phyloP scores from a whole-genome alignment of 2,113 vertebrate genomes.

The Columba livia region DNA sequence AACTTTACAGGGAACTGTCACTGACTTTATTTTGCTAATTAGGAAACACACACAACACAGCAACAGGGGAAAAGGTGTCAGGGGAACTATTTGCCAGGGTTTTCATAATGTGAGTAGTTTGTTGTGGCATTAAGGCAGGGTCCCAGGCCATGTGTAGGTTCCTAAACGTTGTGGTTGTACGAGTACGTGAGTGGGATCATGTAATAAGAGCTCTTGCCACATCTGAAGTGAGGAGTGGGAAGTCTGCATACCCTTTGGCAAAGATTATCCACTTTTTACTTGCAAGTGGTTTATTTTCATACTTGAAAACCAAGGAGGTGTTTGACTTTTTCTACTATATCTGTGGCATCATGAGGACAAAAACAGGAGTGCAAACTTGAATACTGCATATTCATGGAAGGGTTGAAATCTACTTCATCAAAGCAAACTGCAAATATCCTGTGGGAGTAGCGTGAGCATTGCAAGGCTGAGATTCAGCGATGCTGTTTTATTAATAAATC shows the following conservation, averaged over 20 bases:
- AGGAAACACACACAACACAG: background rate
- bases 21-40: background rate
- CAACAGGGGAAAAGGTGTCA: background rate
- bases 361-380: background rate
- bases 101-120: fast-evolving
- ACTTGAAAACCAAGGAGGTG: background rate
- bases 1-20: background rate
- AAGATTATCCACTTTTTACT: background rate
- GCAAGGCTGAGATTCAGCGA: background rate
- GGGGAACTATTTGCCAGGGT: background rate
- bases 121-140: background rate
- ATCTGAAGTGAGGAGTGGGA: background rate
- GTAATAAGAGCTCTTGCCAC: background rate
- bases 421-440: background rate
- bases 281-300: background rate
- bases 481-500: conserved; percentile 51
- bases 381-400: background rate
- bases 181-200: background rate
- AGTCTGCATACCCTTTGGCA: background rate
- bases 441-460: conserved; percentile 23
- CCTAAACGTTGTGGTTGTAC: background rate
- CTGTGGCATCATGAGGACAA: background rate
- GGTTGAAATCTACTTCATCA: background rate
- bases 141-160: background rate
- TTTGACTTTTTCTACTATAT: conserved; percentile 18